Evolutionary conservation across 2,888 invertebrate species (phyloP), one percentile per base, ranked within the genome.

Genomic region (Temnothorax rugatulus): DNA sequence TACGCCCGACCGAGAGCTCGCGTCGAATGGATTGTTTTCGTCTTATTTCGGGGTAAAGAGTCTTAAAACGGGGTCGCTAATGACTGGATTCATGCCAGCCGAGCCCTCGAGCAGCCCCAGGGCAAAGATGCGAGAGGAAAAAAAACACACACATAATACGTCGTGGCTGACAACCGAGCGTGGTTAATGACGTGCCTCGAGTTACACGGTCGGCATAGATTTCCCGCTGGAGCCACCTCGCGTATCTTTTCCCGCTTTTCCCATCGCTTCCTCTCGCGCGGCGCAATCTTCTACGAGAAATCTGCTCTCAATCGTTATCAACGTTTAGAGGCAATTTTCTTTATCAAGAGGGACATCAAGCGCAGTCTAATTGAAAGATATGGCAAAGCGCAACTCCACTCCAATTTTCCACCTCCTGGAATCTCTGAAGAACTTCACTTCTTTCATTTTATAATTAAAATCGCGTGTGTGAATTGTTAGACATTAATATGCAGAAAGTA

Each of bases 41-140:
- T 87, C 84, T 83, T 90, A 87, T 91, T 91, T 77, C 89, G 87
- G 90, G 90, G 73, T 90, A 87, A 88, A 88, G 81, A 86, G 84
- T 75, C 68, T 79, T 68, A 79, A 66, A 76, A 86, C 79, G 79
- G 54, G 77, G 73, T 85, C 76, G 77, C 63, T 84, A 85, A 87
- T 82, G 83, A 86, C 57, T 84, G 74, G 64, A 87, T 86, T 87
- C 84, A 82, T 77, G 68, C 83, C 79, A 61, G 63, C 61, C 83
- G 61, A 76, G 81, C 57, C 68, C 41, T 41, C 18, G 74, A 41
- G 76, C 13, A 59, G 68, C 77, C 74, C 59, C 25, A 1, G 50
- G 50, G 63, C 66, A 59, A 73, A 66, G 61, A 73, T 69, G 52
- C 21, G 74, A 47, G 75, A 75, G 25, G 77, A 82, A 71, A 84